These are phyloP conservation scores for Oreocharis arfaki DNA, from an alignment of 2,113 vertebrate genomes.

Conservation along the genomic window DNA sequence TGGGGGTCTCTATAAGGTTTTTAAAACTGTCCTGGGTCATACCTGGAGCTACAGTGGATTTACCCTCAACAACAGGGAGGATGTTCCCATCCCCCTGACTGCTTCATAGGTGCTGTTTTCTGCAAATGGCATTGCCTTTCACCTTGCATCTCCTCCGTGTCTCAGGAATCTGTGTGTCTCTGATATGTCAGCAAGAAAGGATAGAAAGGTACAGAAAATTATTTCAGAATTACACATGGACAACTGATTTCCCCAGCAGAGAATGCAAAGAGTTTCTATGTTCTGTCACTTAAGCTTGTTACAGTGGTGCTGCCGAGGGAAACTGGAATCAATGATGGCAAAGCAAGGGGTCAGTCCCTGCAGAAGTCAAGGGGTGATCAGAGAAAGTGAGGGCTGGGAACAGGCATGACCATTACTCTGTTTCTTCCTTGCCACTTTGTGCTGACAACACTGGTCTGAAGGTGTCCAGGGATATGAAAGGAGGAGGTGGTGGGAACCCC, in stretches of 20 bases:
- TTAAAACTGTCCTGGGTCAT: background rate
- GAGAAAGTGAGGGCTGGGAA: background rate
- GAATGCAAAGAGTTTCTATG: background rate
- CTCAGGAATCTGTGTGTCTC: background rate
- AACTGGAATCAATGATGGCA: background rate
- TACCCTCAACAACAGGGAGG: background rate
- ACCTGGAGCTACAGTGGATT: background rate
- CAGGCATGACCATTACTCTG: background rate
- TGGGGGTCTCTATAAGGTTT: background rate
- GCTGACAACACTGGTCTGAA: background rate
- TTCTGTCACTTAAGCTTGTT: background rate
- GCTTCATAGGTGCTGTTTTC: background rate
- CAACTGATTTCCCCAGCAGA: background rate
- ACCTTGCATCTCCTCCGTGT: background rate
- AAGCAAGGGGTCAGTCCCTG: background rate
- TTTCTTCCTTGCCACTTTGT: background rate
- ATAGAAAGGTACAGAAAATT: background rate
- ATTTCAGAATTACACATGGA: background rate
- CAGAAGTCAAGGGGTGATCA: accelerated
- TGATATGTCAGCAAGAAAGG: background rate
- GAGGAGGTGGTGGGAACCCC: background rate
- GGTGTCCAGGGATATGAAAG: background rate
- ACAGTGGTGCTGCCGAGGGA: background rate
- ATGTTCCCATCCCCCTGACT: background rate
- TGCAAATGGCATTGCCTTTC: background rate